Conservation (phyloP, 2,888 invertebrate genomes). For the Eumerus sabulonum region DNA sequence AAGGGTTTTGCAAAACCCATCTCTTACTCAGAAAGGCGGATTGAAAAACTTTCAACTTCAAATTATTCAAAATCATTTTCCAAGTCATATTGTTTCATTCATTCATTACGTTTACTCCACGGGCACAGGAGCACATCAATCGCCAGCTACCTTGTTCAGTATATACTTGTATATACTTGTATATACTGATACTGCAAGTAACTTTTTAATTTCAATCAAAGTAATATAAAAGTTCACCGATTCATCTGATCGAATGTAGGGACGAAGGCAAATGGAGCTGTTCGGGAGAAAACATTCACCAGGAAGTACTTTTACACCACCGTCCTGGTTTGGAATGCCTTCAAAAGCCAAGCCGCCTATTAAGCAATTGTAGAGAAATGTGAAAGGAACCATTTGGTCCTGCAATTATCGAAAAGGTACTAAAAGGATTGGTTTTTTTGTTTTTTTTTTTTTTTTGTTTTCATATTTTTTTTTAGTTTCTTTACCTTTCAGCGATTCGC, state of each 20-base stretch:
- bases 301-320: not conserved
- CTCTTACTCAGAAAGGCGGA: constrained; percentile 38
- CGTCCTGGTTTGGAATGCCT: constrained; percentile 6
- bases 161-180: too few relatives aligned
- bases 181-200: constrained; percentile 14
- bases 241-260: constrained; percentile 59
- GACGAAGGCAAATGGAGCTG: constrained; percentile 30
- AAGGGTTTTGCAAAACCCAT: too few relatives aligned
- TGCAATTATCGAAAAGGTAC: constrained; percentile 48
- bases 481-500: too few relatives aligned
- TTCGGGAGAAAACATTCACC: not conserved
- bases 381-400: constrained; percentile 55
- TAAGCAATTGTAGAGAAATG: constrained; percentile 44
- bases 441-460: constrained; percentile 1
- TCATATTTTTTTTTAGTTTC: too few relatives aligned
- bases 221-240: constrained; percentile 59
- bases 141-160: too few relatives aligned
- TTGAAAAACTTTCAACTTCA: constrained; percentile 64
- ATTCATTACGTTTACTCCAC: constrained; percentile 38
- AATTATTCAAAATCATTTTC: constrained; percentile 59
- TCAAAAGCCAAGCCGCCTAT: constrained; percentile 31
- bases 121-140: not conserved
- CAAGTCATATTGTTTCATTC: constrained; percentile 57
- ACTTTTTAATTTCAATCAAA: constrained; percentile 67
- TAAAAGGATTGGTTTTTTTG: not conserved